These are phyloP conservation scores for Rhogogaster chlorosoma DNA, from an alignment of 2,888 invertebrate species.

Conservation along the genomic window DNA sequence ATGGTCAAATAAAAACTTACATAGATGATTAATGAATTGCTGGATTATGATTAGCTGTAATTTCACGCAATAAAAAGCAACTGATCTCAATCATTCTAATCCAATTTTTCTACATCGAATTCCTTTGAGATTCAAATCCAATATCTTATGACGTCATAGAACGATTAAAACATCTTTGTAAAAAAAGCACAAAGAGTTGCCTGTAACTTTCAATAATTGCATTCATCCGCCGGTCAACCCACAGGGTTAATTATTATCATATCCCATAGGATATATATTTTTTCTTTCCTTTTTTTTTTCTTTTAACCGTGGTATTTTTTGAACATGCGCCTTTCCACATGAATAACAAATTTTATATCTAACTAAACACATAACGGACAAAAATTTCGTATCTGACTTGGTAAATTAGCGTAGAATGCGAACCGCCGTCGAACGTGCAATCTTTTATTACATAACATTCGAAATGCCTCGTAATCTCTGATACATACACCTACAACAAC, in stretches of 20 bases:
- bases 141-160: neutral
- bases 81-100: neutral
- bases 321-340: neutral
- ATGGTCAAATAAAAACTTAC: neutral
- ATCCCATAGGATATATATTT: neutral
- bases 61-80: neutral
- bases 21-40: neutral
- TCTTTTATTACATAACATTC: slow-evolving; percentile 46
- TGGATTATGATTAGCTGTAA: neutral
- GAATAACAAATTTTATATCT: too few relatives aligned
- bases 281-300: neutral
- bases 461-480: slow-evolving; percentile 32
- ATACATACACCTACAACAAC: slow-evolving; percentile 7
- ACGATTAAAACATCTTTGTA: neutral
- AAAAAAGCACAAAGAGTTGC: neutral
- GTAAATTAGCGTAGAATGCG: neutral
- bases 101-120: neutral
- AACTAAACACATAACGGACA: too few relatives aligned
- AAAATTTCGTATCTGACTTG: neutral
- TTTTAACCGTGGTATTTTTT: neutral
- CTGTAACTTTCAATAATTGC: neutral
- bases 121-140: neutral
- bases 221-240: neutral
- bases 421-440: slow-evolving; percentile 22
- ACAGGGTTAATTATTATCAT: neutral